These are phyloP conservation scores for Yponomeuta sedellus DNA, from an alignment of 2,888 invertebrate genomes.

Conservation along the genomic window DNA sequence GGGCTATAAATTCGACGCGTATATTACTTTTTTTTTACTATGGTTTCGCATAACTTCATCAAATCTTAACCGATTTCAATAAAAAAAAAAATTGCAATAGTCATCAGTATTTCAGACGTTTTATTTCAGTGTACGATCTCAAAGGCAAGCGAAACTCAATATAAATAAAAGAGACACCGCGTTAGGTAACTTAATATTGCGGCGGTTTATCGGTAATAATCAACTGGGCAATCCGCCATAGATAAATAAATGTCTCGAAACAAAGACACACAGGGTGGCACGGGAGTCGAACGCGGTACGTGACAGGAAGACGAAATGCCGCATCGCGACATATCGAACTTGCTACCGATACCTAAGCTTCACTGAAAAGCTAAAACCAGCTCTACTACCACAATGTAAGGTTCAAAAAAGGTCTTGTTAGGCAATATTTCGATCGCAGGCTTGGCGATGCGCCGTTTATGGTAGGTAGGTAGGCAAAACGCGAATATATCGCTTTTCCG, in stretches of 20 bases:
- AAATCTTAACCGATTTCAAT: too few species aligned
- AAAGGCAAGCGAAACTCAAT: constrained; percentile 5
- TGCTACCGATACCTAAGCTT: constrained; percentile 20
- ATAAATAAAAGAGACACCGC: constrained; percentile 11
- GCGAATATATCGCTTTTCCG: constrained; percentile 25
- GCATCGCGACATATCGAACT: constrained; percentile 35
- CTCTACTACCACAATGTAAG: constrained; percentile 31
- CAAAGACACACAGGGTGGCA: constrained; percentile 48
- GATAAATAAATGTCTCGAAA: constrained; percentile 51
- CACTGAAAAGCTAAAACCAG: constrained; percentile 28
- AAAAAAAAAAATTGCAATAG: too few species aligned
- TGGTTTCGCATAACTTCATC: too few species aligned
- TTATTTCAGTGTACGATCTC: background rate
- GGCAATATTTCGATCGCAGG: constrained; percentile 4
- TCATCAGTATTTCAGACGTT: too few species aligned
- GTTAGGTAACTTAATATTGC: constrained; percentile 34
- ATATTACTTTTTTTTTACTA: too few species aligned
- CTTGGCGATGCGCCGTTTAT: constrained; percentile 18
- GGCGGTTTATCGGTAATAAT: constrained; percentile 40
- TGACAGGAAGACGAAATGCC: constrained; percentile 55
- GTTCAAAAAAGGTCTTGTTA: constrained; percentile 19
- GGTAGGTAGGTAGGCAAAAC: constrained; percentile 16
- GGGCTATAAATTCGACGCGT: too few species aligned
- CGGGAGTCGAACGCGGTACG: constrained; percentile 55
- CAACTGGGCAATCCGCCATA: constrained; percentile 22